Evolutionary conservation across 2,797 vertebrate species (phyloP).

Genomic region (Peromyscus nudipes): DNA sequence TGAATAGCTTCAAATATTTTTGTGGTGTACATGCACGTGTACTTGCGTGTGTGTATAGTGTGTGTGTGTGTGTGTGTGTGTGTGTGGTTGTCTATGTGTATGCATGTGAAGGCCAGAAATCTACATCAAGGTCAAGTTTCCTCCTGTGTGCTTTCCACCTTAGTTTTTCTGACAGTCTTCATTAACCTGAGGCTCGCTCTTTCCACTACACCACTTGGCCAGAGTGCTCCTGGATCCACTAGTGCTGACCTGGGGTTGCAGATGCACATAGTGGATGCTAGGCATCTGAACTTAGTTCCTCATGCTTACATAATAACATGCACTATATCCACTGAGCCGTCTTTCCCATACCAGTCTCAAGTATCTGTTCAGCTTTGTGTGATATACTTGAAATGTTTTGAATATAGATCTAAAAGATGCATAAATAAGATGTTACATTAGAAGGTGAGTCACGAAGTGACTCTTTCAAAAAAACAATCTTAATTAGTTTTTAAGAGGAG

Average conservation of each 20-base stretch:
- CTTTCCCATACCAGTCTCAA: background rate
- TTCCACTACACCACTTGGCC: background rate
- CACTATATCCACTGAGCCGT: background rate
- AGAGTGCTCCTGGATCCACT: background rate
- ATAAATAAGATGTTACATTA: slow-evolving; percentile 36
- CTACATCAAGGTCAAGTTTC: background rate
- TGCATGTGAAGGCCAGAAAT: background rate
- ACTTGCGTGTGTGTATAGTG: background rate
- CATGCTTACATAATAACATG: background rate
- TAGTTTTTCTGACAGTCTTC: background rate
- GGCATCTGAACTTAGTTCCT: background rate
- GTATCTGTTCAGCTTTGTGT: slow-evolving; percentile 1
- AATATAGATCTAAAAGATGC: slow-evolving; percentile 31
- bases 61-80: background rate
- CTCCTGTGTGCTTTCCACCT: background rate
- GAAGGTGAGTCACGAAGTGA: slow-evolving; percentile 39
- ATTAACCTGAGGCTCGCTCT: background rate
- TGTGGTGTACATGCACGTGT: background rate
- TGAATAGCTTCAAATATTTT: slow-evolving; percentile 52
- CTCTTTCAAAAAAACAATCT: slow-evolving; percentile 29
- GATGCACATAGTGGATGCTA: background rate
- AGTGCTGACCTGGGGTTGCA: background rate
- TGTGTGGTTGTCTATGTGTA: background rate
- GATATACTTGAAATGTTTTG: slow-evolving; percentile 48
- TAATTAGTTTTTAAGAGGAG: slow-evolving; percentile 1